Base-by-base conservation (phyloP, 1,140 invertebrate species). In the Drosophila pruinosa region DNA sequence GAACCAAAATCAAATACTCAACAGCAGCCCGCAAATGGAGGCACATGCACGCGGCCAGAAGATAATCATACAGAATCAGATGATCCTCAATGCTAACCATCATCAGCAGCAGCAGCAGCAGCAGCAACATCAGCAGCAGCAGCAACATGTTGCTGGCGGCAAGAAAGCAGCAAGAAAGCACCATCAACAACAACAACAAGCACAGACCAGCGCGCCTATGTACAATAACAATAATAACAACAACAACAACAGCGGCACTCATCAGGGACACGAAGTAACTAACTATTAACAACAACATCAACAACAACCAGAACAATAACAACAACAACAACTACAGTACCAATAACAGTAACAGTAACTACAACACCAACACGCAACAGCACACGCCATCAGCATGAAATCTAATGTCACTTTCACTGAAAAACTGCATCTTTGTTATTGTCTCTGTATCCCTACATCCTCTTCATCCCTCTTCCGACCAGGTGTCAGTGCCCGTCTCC, bases 31-130 rank as follows among this genome's bases (percentile, higher is more conserved):
- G 39, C 81, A 80, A 50, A 68, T 86, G 72, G 80, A 85, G 69
- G 65, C 73, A 17, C 78, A 78, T 12, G 50, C 72, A 63, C 89
- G 85, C 67, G 86, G 83, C 61, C 90, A 91, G 68, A 91, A 91
- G 72, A 89, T 91, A 65, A 88, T 91, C 71, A 91, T 91, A 63
- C 89, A 91, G 72, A 91, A 91, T 68, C 89, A 91, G 45, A 91
- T 91, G 89, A 89, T 91, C 47, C 89, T 91, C 69, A 90, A 88
- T 67, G 65, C 73, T 50, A 90, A 68, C 67, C 80, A 89, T 24
- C 89, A 90, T 34, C 89, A 86, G 17, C 83, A 90, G 1, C 86
- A 80, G 8, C 85, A 89, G 10, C 72, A 75, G 1, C 68, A 68
- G 2, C 89, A 89, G 2, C 75, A 78, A n/a, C 83, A 90, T 1